These are phyloP conservation scores for Rousettus leschenaultii DNA, from an alignment of 2,113 vertebrate species.

Conservation along the genomic window DNA sequence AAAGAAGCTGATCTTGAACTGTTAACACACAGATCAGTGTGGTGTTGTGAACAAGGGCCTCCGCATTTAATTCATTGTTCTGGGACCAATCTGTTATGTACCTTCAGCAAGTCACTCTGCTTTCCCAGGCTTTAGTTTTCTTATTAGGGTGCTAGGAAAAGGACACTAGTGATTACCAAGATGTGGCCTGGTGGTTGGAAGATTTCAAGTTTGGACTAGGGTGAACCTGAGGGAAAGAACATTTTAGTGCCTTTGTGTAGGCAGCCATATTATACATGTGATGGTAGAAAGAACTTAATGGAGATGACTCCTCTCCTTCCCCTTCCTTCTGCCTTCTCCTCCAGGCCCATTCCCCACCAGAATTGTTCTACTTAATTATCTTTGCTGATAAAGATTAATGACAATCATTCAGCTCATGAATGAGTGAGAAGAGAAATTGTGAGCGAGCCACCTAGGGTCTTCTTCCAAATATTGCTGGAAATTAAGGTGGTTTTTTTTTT, in stretches of 20 bases:
- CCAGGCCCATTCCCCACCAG: neutral
- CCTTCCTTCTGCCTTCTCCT: neutral
- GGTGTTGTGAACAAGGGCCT: neutral
- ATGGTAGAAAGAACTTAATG: neutral
- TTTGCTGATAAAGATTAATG: conserved; percentile 51
- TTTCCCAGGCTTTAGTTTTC: neutral
- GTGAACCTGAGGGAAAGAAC: neutral
- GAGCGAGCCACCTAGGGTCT: conserved; percentile 41
- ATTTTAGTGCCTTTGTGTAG: neutral
- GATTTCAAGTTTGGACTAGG: neutral
- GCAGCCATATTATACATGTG: neutral
- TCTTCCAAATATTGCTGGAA: conserved; percentile 59
- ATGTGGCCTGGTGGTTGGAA: neutral
- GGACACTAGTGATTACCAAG: neutral
- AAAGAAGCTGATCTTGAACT: neutral
- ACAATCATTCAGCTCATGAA: conserved; percentile 5
- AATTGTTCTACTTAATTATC: conserved; percentile 42
- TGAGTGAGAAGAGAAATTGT: conserved; percentile 37
- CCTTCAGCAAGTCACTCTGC: neutral
- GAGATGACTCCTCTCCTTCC: neutral
- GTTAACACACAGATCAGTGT: neutral
- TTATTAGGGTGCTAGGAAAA: neutral
- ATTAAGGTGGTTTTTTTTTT: conserved; percentile 45
- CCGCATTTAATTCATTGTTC: neutral
- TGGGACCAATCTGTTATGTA: neutral